Evolutionary conservation across 1,140 invertebrate species (phyloP).

Genomic region (Drosophila sulfurigaster): DNA sequence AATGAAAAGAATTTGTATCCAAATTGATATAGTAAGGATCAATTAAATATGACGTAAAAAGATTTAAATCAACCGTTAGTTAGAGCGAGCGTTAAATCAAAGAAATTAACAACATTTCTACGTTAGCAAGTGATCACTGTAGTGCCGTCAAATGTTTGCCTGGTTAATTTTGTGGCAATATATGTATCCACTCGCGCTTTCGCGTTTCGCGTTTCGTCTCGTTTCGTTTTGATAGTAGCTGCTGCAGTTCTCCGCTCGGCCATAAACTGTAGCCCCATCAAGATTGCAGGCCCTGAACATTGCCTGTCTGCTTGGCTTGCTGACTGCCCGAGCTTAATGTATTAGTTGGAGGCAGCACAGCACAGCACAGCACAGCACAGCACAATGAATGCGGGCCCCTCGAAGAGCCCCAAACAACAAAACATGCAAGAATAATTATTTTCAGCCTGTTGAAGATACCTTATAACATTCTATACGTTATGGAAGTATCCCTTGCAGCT

Average conservation of each 20-base stretch:
- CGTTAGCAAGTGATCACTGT: background rate
- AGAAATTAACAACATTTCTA: too few species aligned
- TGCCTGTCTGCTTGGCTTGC: background rate
- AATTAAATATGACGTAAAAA: too few species aligned
- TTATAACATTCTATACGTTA: background rate
- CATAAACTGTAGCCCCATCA: constrained; percentile 32
- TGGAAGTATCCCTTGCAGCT: background rate
- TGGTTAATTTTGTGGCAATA: constrained; percentile 26
- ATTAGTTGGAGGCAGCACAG: constrained; percentile 9
- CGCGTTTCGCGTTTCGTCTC: constrained; percentile 4
- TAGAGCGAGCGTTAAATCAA: too few species aligned
- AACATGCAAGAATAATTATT: constrained; percentile 22
- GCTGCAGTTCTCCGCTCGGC: constrained; percentile 6
- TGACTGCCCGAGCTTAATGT: constrained; percentile 4
- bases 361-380: too few species aligned
- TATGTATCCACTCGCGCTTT: constrained; percentile 15
- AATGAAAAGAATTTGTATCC: too few species aligned
- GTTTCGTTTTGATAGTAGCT: constrained; percentile 9
- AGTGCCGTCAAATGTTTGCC: constrained; percentile 10
- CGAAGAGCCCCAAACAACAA: constrained; percentile 12
- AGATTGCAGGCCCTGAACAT: constrained; percentile 13
- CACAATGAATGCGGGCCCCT: constrained; percentile 24
- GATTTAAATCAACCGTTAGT: too few species aligned
- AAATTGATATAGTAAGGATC: too few species aligned
- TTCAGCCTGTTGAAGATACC: constrained; percentile 21